Evolutionary conservation across 2,113 vertebrate genomes (phyloP).

Genomic region (Haplochromis vanheusdeni): DNA sequence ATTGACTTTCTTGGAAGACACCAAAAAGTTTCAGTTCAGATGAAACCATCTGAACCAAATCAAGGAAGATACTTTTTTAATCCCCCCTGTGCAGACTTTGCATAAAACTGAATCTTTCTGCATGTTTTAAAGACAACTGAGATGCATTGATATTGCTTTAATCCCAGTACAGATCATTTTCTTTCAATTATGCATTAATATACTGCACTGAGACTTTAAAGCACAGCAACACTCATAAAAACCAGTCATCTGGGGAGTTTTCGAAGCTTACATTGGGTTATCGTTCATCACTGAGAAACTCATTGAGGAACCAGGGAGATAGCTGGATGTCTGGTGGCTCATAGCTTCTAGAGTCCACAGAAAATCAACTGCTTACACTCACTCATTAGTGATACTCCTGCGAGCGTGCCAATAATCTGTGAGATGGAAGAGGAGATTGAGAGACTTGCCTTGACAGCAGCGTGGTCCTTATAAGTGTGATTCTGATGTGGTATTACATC

Average conservation of each 20-base stretch:
- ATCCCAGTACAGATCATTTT: neutral
- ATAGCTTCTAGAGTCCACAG: neutral
- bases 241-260: neutral
- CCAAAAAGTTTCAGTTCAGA: neutral
- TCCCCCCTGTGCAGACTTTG: neutral
- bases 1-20: neutral
- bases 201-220: neutral
- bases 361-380: constrained; percentile 24
- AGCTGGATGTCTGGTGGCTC: neutral
- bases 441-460: neutral
- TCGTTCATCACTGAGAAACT: neutral
- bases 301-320: neutral
- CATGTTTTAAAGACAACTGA: neutral
- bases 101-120: neutral
- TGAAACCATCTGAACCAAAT: neutral
- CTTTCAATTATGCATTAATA: neutral
- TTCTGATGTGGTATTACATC: neutral
- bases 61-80: neutral
- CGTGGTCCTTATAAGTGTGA: neutral
- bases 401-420: neutral
- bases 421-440: neutral
- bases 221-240: neutral
- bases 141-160: neutral
- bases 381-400: constrained; percentile 13
- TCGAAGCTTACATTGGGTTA: neutral